Base-by-base conservation (phyloP, 2,797 vertebrate species). In the Podargus strigoides region DNA sequence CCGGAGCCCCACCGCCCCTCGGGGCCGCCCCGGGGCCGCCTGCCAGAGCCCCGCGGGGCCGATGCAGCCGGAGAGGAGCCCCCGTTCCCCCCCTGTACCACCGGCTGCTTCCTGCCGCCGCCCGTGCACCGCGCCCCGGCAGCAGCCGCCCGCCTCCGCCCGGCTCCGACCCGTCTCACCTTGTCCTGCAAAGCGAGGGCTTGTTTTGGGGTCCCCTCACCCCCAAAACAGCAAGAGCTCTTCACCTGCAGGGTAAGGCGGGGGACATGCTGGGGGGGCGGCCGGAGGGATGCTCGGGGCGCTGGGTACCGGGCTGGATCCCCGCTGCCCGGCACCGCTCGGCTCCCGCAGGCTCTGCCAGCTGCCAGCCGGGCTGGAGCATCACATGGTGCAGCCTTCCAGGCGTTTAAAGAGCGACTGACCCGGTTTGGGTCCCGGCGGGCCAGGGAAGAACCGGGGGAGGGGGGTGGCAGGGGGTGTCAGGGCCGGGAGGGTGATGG, bases 341-440 rank as follows among this genome's bases (percentile, higher is more conserved):
- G 50, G 81, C 73, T 91, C 87, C 69, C 66, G 76, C 90, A 87
- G 75, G 46, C 88, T 87, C 88, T 49, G 85, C 81, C 86, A 27
- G 70, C 58, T 90, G 79, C 75, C 70, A 68, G 21, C 59, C 37
- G 64, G 73, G 90, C 69, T 20, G 59, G 59, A 87, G 81, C 88
- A 94, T 94, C 94, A 95, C 94, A 91, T 89, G 94, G 94, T 86
- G 94, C 90, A 30, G 66, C 74, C 87, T 62, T 52, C 41, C 81
- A 27, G 59, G 27, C 50, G 60, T 89, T 94, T 93, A 95, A 95
- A 87, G 94, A 77, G 93, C 74, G 66, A 93, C 81, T 56, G 88
- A 84, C 82, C 78, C 93, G 69, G 60, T 91, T 66, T 56, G 87
- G 87, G 64, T 64, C 64, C 50, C 34, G 52, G 22, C 26, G 70